phyloP scores from a whole-genome alignment of 2,113 vertebrate species.

The Zosterops hypoxanthus region DNA sequence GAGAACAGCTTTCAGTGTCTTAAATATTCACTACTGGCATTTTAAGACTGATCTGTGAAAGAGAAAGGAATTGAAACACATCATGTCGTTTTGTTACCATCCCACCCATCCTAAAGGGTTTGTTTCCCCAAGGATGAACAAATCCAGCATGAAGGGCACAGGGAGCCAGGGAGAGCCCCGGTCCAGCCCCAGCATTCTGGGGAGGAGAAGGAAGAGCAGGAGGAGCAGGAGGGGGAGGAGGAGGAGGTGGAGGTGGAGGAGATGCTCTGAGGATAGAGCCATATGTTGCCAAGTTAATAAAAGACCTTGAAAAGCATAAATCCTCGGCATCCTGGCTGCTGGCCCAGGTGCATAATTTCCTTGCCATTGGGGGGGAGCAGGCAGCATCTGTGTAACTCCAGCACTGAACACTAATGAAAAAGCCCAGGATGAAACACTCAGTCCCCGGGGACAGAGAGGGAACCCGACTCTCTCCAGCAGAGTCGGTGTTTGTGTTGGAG shows the following conservation, averaged over 20 bases:
- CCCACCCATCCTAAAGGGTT: neutral
- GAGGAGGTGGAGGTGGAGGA: neutral
- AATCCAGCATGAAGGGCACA: neutral
- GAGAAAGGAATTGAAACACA: neutral
- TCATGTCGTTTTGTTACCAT: fast-evolving
- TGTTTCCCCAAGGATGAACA: neutral
- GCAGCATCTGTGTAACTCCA: slow-evolving; percentile 33
- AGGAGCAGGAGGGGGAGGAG: neutral
- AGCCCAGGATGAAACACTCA: neutral
- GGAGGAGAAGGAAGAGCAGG: neutral
- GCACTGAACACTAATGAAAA: neutral
- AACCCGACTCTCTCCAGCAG: fast-evolving
- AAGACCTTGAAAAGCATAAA: slow-evolving; percentile 60
- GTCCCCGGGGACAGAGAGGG: neutral
- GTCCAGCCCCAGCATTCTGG: neutral
- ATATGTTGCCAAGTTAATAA: slow-evolving; percentile 63
- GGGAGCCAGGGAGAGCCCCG: neutral
- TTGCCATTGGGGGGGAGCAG: neutral
- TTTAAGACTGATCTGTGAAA: neutral
- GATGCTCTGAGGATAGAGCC: slow-evolving; percentile 43
- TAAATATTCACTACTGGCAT: neutral
- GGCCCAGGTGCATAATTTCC: slow-evolving; percentile 51
- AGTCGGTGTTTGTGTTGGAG: neutral
- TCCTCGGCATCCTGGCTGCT: slow-evolving; percentile 43
- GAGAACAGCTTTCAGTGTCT: neutral